Base-by-base conservation (phyloP, 2,797 vertebrate species). In the Pantherophis alleghaniensis region DNA sequence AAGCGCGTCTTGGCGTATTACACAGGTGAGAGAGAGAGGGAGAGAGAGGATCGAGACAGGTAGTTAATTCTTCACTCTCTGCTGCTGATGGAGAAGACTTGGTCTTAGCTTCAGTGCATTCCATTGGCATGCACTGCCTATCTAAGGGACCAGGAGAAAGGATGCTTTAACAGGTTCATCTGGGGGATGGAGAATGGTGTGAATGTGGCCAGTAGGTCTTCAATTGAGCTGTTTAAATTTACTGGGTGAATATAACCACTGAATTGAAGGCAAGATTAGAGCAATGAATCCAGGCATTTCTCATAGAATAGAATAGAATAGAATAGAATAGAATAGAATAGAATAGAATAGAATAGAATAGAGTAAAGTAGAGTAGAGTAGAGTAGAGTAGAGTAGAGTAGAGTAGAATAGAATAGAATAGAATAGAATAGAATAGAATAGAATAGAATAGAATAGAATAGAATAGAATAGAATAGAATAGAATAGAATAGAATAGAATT, bases 1-100 rank as follows among this genome's bases (percentile, higher is more conserved):
- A 98, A 98, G 93, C 98, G 97, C 20, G 97, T 98, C 57, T 97
- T 99, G 86, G 98, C 98, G 16, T 99, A 99, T 96, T 99, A 99
- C 37, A 98, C 98, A 6, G 98, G 99, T 99, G 94, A 95, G 93
- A 37, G n/a, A 20, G 61, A 7, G n/a, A 12, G 61, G 11, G 59
- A 24, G 20, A 24, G 59, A 10, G 59, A 26, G 60, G 4, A 16
- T 26, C 6, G 1, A 56, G 57, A 37, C 47, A 2, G 16, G 37
- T 53, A 32, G 9, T 12, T 59, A 28, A 2, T 14, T 24, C 42
- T 60, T 22, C n/a, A 26, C 3, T 79, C 28, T 69, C 53, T 57
- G 53, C 55, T 42, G 24, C 63, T 12, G 16, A 3, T 51, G 16
- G 3, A 7, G 57, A 56, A 86, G 28, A 51, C 9, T 5, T 28